Evolutionary conservation across 2,797 vertebrate species (phyloP).

Genomic region (Apogon talboti): DNA sequence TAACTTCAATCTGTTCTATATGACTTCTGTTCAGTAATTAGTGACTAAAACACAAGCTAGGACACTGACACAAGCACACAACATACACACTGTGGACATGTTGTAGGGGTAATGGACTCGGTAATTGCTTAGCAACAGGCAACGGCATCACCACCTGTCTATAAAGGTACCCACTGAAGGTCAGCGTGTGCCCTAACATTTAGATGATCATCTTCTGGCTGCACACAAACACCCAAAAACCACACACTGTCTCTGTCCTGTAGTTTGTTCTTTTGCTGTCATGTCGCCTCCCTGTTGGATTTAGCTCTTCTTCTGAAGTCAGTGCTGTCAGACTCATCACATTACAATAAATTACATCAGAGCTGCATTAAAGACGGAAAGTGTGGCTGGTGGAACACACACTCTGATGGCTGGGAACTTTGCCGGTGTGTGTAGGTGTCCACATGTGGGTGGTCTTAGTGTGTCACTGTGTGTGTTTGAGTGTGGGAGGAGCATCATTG

Average conservation of each 20-base stretch:
- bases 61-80: constrained; percentile 10
- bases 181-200: constrained; percentile 43
- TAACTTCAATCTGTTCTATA: no score
- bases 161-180: constrained; percentile 72
- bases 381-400: constrained; percentile 4
- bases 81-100: constrained; percentile 57
- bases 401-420: constrained; percentile 16
- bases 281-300: constrained; percentile 17
- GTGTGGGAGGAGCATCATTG: not conserved
- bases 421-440: not conserved
- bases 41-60: not conserved
- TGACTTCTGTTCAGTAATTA: no score
- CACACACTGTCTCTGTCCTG: constrained; percentile 12
- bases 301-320: not conserved
- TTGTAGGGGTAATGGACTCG: constrained; percentile 76
- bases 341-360: constrained; percentile 21
- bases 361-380: constrained; percentile 10
- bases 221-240: constrained; percentile 15
- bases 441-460: not conserved
- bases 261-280: constrained; percentile 26
- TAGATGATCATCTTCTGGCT: constrained; percentile 16
- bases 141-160: constrained; percentile 72
- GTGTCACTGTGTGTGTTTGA: not conserved
- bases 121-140: constrained; percentile 82
- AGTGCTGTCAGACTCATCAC: constrained; percentile 22